Conservation (phyloP, 2,113 vertebrate species). For the Mohoua ochrocephala region DNA sequence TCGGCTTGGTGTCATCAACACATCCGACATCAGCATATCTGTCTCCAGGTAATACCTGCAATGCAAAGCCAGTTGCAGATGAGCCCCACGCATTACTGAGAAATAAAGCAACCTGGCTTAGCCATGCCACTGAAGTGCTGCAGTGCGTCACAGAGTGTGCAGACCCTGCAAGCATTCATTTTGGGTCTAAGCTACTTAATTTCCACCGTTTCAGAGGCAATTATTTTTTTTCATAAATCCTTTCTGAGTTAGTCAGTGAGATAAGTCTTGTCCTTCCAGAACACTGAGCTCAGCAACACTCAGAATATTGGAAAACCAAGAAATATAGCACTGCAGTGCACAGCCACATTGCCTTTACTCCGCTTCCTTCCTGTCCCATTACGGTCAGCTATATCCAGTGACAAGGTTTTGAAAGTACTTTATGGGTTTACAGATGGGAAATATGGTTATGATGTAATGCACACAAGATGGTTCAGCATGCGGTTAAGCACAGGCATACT, state of each 20-base stretch:
- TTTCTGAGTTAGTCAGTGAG: not conserved
- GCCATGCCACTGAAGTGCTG: not conserved
- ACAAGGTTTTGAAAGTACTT: not conserved
- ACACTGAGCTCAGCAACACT: slow-evolving; percentile 24
- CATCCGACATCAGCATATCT: not conserved
- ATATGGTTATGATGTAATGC: not conserved
- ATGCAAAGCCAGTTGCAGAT: not conserved
- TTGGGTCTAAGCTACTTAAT: not conserved
- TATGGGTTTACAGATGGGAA: not conserved
- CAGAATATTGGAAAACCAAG: not conserved
- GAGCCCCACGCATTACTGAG: not conserved
- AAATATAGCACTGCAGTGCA: slow-evolving; percentile 7
- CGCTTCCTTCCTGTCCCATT: not conserved
- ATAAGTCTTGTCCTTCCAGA: not conserved
- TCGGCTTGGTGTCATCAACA: not conserved
- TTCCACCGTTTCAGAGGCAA: not conserved
- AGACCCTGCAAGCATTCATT: not conserved
- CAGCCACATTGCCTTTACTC: not conserved
- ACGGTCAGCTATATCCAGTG: not conserved
- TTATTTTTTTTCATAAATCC: not conserved
- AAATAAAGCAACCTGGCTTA: not conserved
- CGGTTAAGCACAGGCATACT: not conserved
- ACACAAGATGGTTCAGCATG: not conserved
- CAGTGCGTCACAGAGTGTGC: not conserved
- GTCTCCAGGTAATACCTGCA: not conserved